Percentiles rank a stretch among this genome's conserved stretches.
These are phyloP conservation scores for Axis porcinus DNA, from an alignment of 2,113 vertebrate genomes.

Conservation along the genomic window DNA sequence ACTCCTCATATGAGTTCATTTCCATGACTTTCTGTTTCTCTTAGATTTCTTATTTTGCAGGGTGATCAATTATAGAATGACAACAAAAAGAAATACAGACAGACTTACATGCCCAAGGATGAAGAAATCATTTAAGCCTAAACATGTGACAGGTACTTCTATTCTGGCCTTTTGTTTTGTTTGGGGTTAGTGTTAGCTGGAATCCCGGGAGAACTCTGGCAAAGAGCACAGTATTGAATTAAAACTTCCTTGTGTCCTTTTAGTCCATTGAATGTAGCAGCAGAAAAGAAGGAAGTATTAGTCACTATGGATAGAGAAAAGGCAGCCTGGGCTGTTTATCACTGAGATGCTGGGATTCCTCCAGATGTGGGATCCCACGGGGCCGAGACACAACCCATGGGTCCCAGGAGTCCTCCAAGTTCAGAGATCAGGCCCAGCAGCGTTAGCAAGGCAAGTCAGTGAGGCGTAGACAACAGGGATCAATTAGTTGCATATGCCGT, in stretches of 20 bases:
- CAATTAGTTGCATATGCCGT: neutral
- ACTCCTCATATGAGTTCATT: neutral
- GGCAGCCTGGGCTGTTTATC: neutral
- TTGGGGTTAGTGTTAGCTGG: neutral
- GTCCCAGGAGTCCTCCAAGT: neutral
- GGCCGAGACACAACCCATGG: too few species aligned
- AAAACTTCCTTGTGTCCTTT: neutral
- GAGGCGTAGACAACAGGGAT: neutral
- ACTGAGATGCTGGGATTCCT: neutral
- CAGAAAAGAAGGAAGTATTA: neutral
- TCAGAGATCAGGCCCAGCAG: neutral
- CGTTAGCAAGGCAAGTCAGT: neutral
- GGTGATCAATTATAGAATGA: constrained; percentile 3
- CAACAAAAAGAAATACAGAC: neutral
- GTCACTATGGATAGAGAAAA: neutral
- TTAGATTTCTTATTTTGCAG: neutral
- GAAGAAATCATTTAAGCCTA: neutral
- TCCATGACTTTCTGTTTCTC: neutral
- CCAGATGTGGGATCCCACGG: accelerated
- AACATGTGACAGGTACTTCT: neutral
- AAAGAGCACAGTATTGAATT: neutral
- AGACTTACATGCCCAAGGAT: neutral
- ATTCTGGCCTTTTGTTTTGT: neutral
- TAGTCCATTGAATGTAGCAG: neutral
- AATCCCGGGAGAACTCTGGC: neutral